Conservation (phyloP, 2,888 invertebrate species). For the Apodemia zela region DNA sequence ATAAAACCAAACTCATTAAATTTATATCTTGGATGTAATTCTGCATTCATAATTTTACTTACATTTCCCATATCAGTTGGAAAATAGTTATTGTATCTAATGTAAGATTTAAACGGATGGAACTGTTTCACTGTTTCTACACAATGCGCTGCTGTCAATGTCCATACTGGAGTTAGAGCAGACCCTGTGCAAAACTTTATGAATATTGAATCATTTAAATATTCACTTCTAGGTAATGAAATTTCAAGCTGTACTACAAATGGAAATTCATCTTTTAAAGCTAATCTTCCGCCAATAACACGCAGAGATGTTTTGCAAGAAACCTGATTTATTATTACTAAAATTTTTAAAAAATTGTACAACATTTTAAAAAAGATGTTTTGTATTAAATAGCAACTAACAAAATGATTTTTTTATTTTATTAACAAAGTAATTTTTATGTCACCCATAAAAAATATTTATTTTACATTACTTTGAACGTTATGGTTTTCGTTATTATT, state of each 20-base stretch:
- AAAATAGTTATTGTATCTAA: conserved; percentile 25
- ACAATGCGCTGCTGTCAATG: conserved; percentile 21
- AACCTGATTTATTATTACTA: neutral
- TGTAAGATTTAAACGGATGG: neutral
- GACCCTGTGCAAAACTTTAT: conserved; percentile 18
- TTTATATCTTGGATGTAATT: conserved; percentile 16
- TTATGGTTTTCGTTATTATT: too few relatives aligned
- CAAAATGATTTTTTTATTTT: too few relatives aligned
- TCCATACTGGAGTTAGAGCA: conserved; percentile 19
- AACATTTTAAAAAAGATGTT: neutral
- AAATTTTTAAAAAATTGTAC: neutral
- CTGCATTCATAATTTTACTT: conserved; percentile 7
- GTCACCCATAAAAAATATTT: too few relatives aligned
- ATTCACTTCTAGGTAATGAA: neutral
- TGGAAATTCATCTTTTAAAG: neutral
- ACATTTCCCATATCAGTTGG: conserved; percentile 18
- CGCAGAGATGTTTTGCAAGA: neutral
- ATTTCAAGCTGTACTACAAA: neutral
- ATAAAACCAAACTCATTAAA: neutral
- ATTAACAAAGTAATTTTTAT: too few relatives aligned
- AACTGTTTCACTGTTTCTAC: neutral
- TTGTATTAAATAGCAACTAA: too few relatives aligned
- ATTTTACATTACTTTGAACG: too few relatives aligned
- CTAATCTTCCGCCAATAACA: neutral
- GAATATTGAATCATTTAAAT: neutral